Percentiles rank a stretch among this genome's conserved stretches.
Evolutionary conservation across 1,140 invertebrate species (phyloP).

Genomic region (Monochamus saltuarius): DNA sequence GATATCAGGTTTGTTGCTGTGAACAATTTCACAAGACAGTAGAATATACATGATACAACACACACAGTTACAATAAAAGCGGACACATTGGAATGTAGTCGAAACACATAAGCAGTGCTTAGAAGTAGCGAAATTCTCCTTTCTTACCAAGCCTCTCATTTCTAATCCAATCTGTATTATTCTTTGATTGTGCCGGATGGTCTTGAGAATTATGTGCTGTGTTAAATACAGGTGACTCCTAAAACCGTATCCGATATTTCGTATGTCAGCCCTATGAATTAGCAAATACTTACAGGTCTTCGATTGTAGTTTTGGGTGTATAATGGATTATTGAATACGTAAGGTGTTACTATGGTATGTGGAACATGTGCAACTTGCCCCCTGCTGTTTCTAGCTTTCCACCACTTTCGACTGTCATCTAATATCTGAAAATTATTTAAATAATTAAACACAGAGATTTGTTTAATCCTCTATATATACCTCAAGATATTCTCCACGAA

Average conservation of each 20-base stretch:
- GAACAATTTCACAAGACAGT: not conserved
- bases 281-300: conserved; percentile 3
- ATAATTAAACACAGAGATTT: no score
- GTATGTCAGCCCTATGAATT: no score
- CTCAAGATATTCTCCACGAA: conserved; percentile 93
- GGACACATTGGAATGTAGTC: not conserved
- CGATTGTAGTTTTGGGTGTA: conserved; percentile 5
- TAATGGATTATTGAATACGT: conserved; percentile 15
- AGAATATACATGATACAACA: not conserved
- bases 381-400: conserved; percentile 16
- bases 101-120: conserved; percentile 45
- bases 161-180: conserved; percentile 76
- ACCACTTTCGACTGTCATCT: conserved; percentile 18
- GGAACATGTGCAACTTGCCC: conserved; percentile 10
- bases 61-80: not conserved
- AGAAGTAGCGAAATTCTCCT: conserved; percentile 96
- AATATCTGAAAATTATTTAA: conserved; percentile 7
- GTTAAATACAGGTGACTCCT: conserved; percentile 44
- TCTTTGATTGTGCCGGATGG: conserved; percentile 33
- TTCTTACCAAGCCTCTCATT: conserved; percentile 89
- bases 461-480: conserved; percentile 53
- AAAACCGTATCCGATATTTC: not conserved
- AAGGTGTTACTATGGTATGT: conserved; percentile 14
- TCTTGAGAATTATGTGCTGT: conserved; percentile 32
- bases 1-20: not conserved